A percentile compares a stretch with the other conserved stretches of the same genome.
These are phyloP conservation scores for Drosophila rhopaloa DNA, from an alignment of 1,140 invertebrate genomes.

Conservation along the genomic window DNA sequence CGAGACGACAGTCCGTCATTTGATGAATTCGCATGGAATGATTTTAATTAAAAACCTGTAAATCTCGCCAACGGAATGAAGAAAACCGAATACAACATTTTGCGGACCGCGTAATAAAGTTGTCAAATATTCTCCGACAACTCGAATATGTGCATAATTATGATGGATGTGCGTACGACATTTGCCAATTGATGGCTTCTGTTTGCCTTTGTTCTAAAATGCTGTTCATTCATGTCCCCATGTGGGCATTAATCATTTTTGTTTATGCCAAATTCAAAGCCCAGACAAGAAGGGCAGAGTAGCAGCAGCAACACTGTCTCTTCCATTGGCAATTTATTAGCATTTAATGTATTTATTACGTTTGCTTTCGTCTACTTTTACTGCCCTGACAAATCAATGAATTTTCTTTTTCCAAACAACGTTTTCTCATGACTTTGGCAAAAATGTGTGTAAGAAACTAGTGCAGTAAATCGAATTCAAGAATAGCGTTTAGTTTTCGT, in stretches of 20 bases:
- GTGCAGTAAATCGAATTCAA: background rate
- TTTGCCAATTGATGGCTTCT: slow-evolving; percentile 66
- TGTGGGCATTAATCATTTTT: slow-evolving; percentile 68
- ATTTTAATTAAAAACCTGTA: slow-evolving; percentile 83
- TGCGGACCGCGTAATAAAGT: slow-evolving; percentile 59
- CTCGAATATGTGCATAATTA: slow-evolving; percentile 59
- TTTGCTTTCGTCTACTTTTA: slow-evolving; percentile 9
- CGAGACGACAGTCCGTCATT: slow-evolving; percentile 37
- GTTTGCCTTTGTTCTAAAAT: slow-evolving; percentile 33
- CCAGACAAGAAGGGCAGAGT: slow-evolving; percentile 8
- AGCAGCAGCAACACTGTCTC: slow-evolving; percentile 23
- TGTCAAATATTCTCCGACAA: slow-evolving; percentile 46
- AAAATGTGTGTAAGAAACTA: background rate
- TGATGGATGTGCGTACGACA: slow-evolving; percentile 74
- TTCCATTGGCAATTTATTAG: slow-evolving; percentile 67
- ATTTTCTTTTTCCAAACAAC: slow-evolving; percentile 18
- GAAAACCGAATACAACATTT: slow-evolving; percentile 38
- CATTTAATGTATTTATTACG: slow-evolving; percentile 68
- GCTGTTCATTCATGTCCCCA: slow-evolving; percentile 43
- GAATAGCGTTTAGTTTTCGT: too few relatives aligned
- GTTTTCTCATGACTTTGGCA: background rate
- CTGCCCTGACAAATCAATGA: slow-evolving; percentile 33
- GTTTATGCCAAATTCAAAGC: slow-evolving; percentile 45
- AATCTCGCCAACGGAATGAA: slow-evolving; percentile 42
- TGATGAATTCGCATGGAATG: slow-evolving; percentile 71